Evolutionary conservation across 2,888 invertebrate species (phyloP), one percentile per base, ranked within the genome.

Genomic region (Epinotia demarniana): DNA sequence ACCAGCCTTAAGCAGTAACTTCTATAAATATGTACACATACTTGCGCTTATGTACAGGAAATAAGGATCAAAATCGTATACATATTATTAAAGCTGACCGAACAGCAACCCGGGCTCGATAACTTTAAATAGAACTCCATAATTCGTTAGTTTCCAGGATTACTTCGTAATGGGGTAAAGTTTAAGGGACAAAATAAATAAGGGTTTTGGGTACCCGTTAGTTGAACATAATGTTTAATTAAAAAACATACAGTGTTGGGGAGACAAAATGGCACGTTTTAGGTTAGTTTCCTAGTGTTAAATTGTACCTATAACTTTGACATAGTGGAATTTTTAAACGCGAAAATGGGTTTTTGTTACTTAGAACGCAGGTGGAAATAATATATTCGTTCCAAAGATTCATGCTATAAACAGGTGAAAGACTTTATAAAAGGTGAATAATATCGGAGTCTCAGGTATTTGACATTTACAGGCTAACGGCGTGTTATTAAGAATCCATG

Each of bases 161-260:
- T 55, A 71, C 70, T 67, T 72, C 27, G 55, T 60, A 72, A 75
- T 75, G 71, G 61, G 57, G 27, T 27, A 75, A 75, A 75, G 72
- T 75, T 75, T 75, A 61, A n/a, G 75, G 75, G 67, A 60, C 67
- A 66, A 61, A 67, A 72, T 72, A 75, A 72, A 72, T 75, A 75
- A 67, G 75, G 75, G 75, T 67, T 18, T 53, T n/a, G 66, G 71
- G 43, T 19, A 9, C 23, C 27, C 66, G 55, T 71, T 71, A 71
- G 53, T 67, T 19, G 27, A 19, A 60, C 19, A 57, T 58, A 66
- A 4, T 64, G 39, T 1, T 46, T 67, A 75, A 72, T 75, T 72
- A 72, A 75, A 75, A 75, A 75, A 75, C 58, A 75, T 67, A 64
- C 19, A 8, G 58, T 39, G 9, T 9, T 39, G 33, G 6, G 1